These are phyloP conservation scores for Fopius arisanus DNA, from an alignment of 1,140 invertebrate genomes.

Conservation along the genomic window DNA sequence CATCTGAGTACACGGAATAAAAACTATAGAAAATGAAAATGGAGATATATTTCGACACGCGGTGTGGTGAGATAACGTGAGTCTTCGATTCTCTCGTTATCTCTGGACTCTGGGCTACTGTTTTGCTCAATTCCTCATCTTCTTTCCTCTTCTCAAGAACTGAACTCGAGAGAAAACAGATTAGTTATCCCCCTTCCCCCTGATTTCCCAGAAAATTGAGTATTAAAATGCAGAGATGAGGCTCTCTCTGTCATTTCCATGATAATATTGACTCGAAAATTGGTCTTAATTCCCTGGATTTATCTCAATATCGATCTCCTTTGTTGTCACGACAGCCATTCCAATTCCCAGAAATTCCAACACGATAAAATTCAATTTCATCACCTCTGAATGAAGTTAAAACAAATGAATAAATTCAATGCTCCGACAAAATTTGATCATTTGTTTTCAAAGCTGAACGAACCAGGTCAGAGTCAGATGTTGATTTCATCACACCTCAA, in stretches of 20 bases:
- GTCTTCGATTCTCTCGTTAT: constrained; percentile 38
- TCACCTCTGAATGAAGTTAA: neutral
- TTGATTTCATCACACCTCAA: constrained; percentile 14
- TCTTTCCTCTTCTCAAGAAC: constrained; percentile 3
- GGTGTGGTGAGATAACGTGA: constrained; percentile 5
- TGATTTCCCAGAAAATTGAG: neutral
- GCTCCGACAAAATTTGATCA: neutral
- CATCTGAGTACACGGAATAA: neutral
- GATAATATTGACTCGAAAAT: neutral
- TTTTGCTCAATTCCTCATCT: constrained; percentile 11
- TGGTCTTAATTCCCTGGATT: neutral
- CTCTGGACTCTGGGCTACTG: constrained; percentile 20
- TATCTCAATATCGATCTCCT: constrained; percentile 12
- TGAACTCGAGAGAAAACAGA: constrained; percentile 36
- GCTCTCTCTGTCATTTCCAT: neutral
- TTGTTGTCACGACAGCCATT: neutral
- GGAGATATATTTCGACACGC: neutral
- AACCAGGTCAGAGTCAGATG: constrained; percentile 17
- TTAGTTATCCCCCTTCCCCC: constrained; percentile 29
- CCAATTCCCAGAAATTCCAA: neutral
- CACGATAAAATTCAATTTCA: neutral
- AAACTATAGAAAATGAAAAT: neutral
- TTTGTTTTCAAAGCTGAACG: constrained; percentile 3
- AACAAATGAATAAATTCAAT: neutral
- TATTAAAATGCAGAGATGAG: neutral